phyloP scores from a whole-genome alignment of 2,113 vertebrate species.

The Promerops cafer region DNA sequence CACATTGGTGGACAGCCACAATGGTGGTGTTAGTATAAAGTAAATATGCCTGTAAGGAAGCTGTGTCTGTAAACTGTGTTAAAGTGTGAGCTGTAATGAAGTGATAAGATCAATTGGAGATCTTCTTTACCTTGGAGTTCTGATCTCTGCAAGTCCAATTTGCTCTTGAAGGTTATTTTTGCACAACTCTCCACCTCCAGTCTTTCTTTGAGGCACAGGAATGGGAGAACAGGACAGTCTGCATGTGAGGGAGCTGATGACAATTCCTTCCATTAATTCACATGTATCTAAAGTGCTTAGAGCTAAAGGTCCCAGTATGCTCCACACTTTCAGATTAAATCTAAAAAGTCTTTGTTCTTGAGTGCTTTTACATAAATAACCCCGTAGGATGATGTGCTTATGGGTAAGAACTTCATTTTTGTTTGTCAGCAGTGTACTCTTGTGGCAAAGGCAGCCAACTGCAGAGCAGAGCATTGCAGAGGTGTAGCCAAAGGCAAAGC shows the following conservation, averaged over 20 bases:
- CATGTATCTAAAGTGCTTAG: background rate
- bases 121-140: background rate
- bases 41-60: background rate
- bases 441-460: background rate
- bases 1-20: background rate
- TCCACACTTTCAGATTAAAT: background rate
- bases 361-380: background rate
- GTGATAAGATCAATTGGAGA: background rate
- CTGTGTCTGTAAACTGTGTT: background rate
- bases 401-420: background rate
- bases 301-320: background rate
- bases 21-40: background rate
- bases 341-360: background rate
- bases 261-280: background rate
- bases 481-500: background rate
- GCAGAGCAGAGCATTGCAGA: background rate
- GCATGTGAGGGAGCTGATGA: background rate
- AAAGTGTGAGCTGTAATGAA: background rate
- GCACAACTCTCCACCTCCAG: background rate
- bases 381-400: background rate
- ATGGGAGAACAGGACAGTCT: background rate
- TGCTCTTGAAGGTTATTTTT: background rate
- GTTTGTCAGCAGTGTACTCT: background rate
- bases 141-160: background rate
- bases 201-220: background rate